Percentiles rank a stretch among this genome's conserved stretches.
Evolutionary conservation across 2,888 invertebrate species (phyloP).

Genomic region (Ceratothoa steindachneri): DNA sequence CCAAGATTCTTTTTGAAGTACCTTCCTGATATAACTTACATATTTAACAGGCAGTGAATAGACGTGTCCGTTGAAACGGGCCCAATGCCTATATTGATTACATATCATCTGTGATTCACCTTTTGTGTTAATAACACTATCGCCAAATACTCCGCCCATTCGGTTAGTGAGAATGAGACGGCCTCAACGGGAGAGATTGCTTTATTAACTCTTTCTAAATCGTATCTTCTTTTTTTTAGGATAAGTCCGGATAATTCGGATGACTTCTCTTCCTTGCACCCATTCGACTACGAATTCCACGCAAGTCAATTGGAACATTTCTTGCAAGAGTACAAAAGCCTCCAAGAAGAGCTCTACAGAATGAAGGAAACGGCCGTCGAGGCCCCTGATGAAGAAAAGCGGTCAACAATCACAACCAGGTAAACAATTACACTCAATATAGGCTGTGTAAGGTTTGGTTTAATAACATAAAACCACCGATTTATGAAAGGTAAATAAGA

Average conservation of each 20-base stretch:
- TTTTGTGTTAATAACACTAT: no score
- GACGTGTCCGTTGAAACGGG: no score
- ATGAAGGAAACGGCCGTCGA: slow-evolving; percentile 32
- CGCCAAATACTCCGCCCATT: no score
- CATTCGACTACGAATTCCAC: slow-evolving; percentile 38
- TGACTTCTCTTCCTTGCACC: slow-evolving; percentile 14
- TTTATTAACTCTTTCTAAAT: no score
- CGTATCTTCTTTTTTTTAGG: background rate
- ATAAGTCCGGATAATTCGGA: background rate
- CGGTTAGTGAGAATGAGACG: no score
- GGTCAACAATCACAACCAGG: background rate
- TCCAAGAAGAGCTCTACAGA: slow-evolving; percentile 40
- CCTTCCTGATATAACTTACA: no score
- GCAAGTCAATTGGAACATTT: slow-evolving; percentile 42
- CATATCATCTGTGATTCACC: no score
- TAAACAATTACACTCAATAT: background rate
- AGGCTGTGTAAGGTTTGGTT: no score
- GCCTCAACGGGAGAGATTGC: no score
- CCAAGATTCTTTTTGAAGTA: no score
- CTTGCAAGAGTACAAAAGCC: slow-evolving; percentile 37
- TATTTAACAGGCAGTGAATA: no score
- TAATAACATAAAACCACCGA: background rate
- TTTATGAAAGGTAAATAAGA: background rate
- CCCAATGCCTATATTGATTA: no score
- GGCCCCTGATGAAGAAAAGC: slow-evolving; percentile 1